Base-by-base conservation (phyloP, 2,797 vertebrate genomes). In the Sebastes paucispinis region DNA sequence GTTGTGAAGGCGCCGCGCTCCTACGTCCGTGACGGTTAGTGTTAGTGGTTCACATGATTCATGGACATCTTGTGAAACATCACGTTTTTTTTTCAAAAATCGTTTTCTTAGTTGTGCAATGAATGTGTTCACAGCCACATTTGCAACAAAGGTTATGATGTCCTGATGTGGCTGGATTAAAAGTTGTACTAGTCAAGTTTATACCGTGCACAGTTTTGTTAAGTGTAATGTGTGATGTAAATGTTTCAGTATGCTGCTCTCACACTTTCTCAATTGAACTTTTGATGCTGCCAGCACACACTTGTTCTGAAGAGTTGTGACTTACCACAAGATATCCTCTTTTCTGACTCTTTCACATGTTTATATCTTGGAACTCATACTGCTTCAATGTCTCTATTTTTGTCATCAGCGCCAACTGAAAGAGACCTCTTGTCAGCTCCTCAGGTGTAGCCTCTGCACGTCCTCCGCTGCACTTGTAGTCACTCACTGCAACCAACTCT, bases 361-460 rank as follows among this genome's bases (percentile, higher is more conserved):
- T 85, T 66, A 50, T 74, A 69, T 73, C 32, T 82, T 32, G 57
- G 71, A 85, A 71, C 69, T 71, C 62, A 34, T 64, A 77, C 63
- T 74, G 54, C 78, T 89, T 79, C 8, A 74, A 60, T 27, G 64
- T 81, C 60, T 84, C 47, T 77, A 60, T 86, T 86, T 85, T 87
- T 85, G 43, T 75, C 71, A 79, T 87, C 58, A 59, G 27, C 50
- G 16, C 59, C 69, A 65, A 71, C 68, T 75, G 71, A 87, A 74
- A 70, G 74, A 83, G 69, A 80, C 81, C 73, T 78, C 77, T 90
- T 58, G 52, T 79, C 79, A 75, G 73, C 83, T 88, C 88, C 91
- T 93, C 86, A 90, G 87, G 87, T 90, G 86, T 75, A 75, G 66
- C 75, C 86, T 81, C 82, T 36, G 58, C 77, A 67, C 52, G n/a